Evolutionary conservation across 2,113 vertebrate species (phyloP), one percentile per base, ranked within the genome.

Genomic region (Gyps fulvus): DNA sequence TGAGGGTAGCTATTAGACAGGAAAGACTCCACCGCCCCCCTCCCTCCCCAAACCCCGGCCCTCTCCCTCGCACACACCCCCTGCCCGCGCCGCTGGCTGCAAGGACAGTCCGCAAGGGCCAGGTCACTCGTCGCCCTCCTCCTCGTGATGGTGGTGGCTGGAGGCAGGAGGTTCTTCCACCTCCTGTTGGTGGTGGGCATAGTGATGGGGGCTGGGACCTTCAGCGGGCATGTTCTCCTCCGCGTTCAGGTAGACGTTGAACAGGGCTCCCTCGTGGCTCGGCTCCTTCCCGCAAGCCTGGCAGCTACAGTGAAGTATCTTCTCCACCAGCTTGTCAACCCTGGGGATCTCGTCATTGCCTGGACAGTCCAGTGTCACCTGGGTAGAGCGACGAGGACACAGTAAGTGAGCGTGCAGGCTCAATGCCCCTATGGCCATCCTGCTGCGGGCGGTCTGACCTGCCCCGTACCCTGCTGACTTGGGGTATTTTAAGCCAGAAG

Each of bases 251-350:
- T 99, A 99, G 65, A 99, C 98, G 16, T 99, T 99, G 98, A 99
- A 98, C 82, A 99, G 97, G 52, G 98, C 98, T 90, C 99, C 99
- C 96, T 99, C 99, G 57, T 99, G 99, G 96, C 95, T 98, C 0
- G 98, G 98, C 87, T 99, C 99, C 96, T 99, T 99, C 95, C 99
- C 99, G 2, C 99, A 99, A 1, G 99, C 99, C 98, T 99, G 99
- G 97, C 99, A 99, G 98, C 99, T 99, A 74, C 99, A 99, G 83
- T 98, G 99, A 67, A 99, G 95, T 47, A 99, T 99, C 97, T 99
- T 98, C 97, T 99, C 99, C 97, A 99, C 99, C 97, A 99, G 96
- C 85, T 99, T 99, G 94, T 99, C 99, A 91, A 99, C 99, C 10
- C 98, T 98, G 65, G 99, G 99, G 59, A 99, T 98, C 57, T 99